A percentile compares a stretch with the other conserved stretches of the same genome.
Evolutionary conservation across 2,888 invertebrate genomes (phyloP).

Genomic region (Masnerella sp.): DNA sequence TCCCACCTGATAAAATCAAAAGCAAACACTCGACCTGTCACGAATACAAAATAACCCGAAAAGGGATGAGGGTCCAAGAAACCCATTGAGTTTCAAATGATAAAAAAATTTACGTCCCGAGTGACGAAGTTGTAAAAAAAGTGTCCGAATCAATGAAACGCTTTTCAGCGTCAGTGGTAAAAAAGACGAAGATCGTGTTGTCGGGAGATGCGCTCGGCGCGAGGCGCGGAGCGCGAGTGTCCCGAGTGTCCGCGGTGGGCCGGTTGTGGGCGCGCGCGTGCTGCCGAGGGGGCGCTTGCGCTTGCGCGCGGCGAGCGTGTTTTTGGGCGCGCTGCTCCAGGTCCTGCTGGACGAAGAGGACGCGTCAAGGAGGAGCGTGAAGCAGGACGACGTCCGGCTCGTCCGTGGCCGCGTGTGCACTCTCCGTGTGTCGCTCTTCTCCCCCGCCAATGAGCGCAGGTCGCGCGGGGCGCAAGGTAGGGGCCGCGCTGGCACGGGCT

Average conservation of each 20-base stretch:
- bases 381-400: slow-evolving; percentile 55
- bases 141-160: too few relatives aligned
- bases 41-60: too few relatives aligned
- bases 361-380: slow-evolving; percentile 50
- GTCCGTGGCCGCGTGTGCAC: slow-evolving; percentile 64
- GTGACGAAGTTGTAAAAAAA: too few relatives aligned
- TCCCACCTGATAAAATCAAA: too few relatives aligned
- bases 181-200: neutral
- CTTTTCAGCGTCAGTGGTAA: too few relatives aligned
- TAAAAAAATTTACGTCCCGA: too few relatives aligned
- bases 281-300: slow-evolving; percentile 41
- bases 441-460: slow-evolving; percentile 72
- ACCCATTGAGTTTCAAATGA: too few relatives aligned
- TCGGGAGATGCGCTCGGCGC: slow-evolving; percentile 34
- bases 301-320: slow-evolving; percentile 33
- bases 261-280: slow-evolving; percentile 24
- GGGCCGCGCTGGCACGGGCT: slow-evolving; percentile 80
- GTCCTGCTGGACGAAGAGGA: slow-evolving; percentile 55
- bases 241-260: slow-evolving; percentile 1
- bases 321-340: slow-evolving; percentile 60
- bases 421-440: slow-evolving; percentile 62
- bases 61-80: too few relatives aligned
- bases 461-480: slow-evolving; percentile 79
- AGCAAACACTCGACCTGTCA: too few relatives aligned
- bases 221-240: slow-evolving; percentile 49